Conservation (phyloP, 2,797 vertebrate species). For the Diglossa cyanea region DNA sequence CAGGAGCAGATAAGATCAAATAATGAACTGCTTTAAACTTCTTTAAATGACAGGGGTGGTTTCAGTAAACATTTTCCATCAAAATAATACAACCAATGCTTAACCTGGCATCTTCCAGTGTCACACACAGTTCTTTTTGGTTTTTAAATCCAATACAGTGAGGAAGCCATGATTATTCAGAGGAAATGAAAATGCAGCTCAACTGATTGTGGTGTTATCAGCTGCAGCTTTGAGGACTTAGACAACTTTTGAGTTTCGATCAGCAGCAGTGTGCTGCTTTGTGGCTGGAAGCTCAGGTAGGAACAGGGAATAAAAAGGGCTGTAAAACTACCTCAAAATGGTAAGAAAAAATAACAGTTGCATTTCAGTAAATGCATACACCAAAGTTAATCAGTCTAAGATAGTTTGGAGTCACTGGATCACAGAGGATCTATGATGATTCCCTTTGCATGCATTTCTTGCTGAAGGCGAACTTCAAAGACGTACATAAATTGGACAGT, state of each 20-base stretch:
- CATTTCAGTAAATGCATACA: neutral
- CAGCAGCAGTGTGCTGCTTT: neutral
- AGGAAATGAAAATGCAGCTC: neutral
- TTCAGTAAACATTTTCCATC: slow-evolving; percentile 14
- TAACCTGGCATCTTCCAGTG: neutral
- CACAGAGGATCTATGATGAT: neutral
- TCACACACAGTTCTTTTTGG: neutral
- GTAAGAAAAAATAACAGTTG: neutral
- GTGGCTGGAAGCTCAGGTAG: neutral
- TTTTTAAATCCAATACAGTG: neutral
- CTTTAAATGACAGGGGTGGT: neutral
- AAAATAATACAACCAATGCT: neutral
- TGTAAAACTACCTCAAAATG: neutral
- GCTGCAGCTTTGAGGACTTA: neutral
- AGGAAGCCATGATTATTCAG: neutral
- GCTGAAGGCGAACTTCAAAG: neutral
- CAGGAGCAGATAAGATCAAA: slow-evolving; percentile 20
- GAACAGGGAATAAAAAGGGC: neutral
- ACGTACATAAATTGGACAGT: neutral
- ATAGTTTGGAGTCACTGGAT: neutral
- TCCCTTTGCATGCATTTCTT: neutral
- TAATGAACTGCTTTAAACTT: neutral
- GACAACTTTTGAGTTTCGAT: neutral
- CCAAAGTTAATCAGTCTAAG: neutral
- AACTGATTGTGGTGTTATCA: neutral